Percentiles rank a stretch among this genome's conserved stretches.
phyloP scores from a whole-genome alignment of 2,888 invertebrate genomes.

The Drosophila flavopinicola region DNA sequence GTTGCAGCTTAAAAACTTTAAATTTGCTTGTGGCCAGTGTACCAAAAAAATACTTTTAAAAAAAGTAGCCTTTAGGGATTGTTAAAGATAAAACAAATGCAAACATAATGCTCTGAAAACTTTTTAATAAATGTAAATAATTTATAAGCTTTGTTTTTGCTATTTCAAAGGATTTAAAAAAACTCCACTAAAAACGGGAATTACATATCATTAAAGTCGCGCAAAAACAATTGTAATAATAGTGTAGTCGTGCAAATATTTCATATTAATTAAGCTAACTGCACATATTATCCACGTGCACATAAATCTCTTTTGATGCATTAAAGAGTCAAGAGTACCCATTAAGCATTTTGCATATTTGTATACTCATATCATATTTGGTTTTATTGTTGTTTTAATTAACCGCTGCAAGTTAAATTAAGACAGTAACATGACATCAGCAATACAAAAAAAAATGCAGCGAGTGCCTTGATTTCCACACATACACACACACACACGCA shows the following conservation, averaged over 20 bases:
- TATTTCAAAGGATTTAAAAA: no score
- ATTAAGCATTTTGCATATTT: constrained; percentile 19
- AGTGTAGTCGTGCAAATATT: no score
- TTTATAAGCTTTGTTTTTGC: no score
- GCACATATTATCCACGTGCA: neutral
- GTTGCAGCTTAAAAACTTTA: neutral
- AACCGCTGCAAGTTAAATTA: constrained; percentile 71
- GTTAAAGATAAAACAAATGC: no score
- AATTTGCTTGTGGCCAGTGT: no score
- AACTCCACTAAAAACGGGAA: no score
- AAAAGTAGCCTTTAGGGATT: no score
- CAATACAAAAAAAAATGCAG: constrained; percentile 29
- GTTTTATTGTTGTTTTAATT: constrained; percentile 65
- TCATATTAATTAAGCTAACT: neutral
- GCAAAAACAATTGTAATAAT: no score
- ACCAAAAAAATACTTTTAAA: no score
- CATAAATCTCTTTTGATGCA: constrained; percentile 5
- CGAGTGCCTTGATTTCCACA: constrained; percentile 36
- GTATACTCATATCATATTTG: constrained; percentile 22
- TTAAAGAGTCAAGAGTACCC: constrained; percentile 21
- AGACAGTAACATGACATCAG: constrained; percentile 72
- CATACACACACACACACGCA: constrained; percentile 15
- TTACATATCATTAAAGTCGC: neutral
- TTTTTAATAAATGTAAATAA: no score
- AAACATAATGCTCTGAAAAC: no score